These are phyloP conservation scores for Diglossa cyanea DNA, from an alignment of 2,797 vertebrate species.

Conservation along the genomic window DNA sequence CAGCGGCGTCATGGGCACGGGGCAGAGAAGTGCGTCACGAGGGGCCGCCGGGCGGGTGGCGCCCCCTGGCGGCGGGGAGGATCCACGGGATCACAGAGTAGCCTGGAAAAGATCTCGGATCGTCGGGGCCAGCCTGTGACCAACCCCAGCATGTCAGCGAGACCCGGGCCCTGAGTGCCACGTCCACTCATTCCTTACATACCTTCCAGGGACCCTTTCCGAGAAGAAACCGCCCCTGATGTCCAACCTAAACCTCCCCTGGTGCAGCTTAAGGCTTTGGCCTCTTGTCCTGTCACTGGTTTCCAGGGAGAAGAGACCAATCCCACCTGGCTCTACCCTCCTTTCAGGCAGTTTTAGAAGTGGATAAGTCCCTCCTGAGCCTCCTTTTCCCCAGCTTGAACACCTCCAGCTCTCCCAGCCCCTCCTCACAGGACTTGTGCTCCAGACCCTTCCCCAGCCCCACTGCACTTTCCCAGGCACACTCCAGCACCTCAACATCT, in stretches of 20 bases:
- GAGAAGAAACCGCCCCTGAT: accelerated
- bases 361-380: accelerated
- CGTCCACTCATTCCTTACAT: background rate
- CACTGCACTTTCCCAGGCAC: no score
- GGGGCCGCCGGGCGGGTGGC: accelerated
- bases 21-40: background rate
- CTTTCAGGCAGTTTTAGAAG: no score
- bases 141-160: accelerated
- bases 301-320: background rate
- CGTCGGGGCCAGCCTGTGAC: accelerated
- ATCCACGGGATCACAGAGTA: accelerated
- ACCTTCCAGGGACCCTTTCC: background rate
- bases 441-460: background rate
- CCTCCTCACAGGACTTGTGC: no score
- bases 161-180: no score
- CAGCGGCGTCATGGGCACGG: background rate
- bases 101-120: accelerated
- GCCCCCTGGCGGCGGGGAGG: background rate
- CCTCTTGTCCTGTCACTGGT: background rate
- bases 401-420: accelerated
- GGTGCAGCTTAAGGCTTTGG: background rate
- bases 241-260: background rate
- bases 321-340: accelerated
- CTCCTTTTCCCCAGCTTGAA: background rate
- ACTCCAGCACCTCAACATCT: accelerated